Percentiles rank a stretch among this genome's conserved stretches.
Conservation (phyloP, 2,888 invertebrate genomes). For the Oxystoma pomonae region DNA sequence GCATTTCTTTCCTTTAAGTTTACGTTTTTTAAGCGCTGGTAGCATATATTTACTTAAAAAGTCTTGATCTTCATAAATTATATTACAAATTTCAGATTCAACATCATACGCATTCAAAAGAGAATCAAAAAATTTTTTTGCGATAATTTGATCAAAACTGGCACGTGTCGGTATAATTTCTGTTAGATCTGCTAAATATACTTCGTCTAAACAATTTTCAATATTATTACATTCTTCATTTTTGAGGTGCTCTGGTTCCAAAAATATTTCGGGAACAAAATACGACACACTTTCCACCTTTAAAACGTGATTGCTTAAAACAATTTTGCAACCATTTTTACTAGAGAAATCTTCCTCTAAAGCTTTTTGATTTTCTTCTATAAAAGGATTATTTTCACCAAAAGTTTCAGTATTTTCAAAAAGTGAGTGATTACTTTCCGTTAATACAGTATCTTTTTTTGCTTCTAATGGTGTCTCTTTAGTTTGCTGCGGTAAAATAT, state of each 20-base stretch:
- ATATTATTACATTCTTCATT: neutral
- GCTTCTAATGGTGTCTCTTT: no score
- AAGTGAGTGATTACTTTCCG: no score
- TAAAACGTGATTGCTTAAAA: constrained; percentile 13
- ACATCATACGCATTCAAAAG: constrained; percentile 27
- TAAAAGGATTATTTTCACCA: neutral
- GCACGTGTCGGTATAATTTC: neutral
- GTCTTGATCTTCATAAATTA: constrained; percentile 23
- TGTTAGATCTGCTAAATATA: neutral
- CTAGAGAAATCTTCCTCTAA: neutral
- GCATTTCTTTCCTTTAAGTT: neutral
- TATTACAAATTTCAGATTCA: constrained; percentile 23
- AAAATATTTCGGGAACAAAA: constrained; percentile 4
- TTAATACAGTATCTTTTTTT: no score
- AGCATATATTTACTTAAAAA: constrained; percentile 24
- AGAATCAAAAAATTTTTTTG: constrained; percentile 26
- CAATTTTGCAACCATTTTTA: constrained; percentile 11
- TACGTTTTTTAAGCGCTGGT: neutral
- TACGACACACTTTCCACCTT: constrained; percentile 9
- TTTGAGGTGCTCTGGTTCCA: neutral
- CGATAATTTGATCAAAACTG: constrained; percentile 11
- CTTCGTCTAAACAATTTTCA: neutral
- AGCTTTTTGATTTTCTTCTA: neutral
- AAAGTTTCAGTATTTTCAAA: no score
- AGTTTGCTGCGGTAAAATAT: no score